Base-by-base conservation (phyloP, 2,888 invertebrate species). In the Drosophila atroscutellata region DNA sequence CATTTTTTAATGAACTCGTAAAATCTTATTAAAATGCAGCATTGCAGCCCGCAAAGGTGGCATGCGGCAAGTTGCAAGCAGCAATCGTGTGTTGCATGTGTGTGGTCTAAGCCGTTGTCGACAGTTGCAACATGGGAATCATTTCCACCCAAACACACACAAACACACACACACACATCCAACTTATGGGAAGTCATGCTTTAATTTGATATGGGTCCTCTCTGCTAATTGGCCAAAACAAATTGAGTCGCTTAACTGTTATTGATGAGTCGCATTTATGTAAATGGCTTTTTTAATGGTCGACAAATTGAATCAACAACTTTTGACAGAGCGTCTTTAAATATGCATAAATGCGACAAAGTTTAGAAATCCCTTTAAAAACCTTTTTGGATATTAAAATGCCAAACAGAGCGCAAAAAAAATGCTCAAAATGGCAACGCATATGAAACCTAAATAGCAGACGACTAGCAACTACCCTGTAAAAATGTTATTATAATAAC, bases 1-100 rank as follows among this genome's bases (percentile, higher is more conserved):
- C 77, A 85, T 80, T 82, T 80, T 87, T 87, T 89, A 89, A 85
- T 87, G 86, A 80, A 77, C 67, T 77, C 70, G 66, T 74, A 73
- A 83, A 88, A 75, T 73, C 45, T 89, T 63, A 84, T 89, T 71
- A 81, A 83, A 75, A 64, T 54, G 20, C 58, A 79, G 26, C 58
- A 79, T 37, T 20, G 42, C 42, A 58, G 30, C 20, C 20, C 24
- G 36, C 24, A 8, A 45, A 24, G 50, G 30, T 51, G 64, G 64
- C 64, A 28, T 36, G 18, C 18, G 24, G 30, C 37, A 37, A 24
- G 51, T 45, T 36, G 13, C 36, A 61, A 7, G 45, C 15, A 24
- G 24, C 45, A 15, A 15, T 8, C 45, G 45, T 24, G 42, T 45
- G 9, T 59, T n/a, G 49, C 49, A 36, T 47, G 28, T 54, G 60